Evolutionary conservation across 2,797 vertebrate genomes (phyloP).

Genomic region (Chaunax sp.): DNA sequence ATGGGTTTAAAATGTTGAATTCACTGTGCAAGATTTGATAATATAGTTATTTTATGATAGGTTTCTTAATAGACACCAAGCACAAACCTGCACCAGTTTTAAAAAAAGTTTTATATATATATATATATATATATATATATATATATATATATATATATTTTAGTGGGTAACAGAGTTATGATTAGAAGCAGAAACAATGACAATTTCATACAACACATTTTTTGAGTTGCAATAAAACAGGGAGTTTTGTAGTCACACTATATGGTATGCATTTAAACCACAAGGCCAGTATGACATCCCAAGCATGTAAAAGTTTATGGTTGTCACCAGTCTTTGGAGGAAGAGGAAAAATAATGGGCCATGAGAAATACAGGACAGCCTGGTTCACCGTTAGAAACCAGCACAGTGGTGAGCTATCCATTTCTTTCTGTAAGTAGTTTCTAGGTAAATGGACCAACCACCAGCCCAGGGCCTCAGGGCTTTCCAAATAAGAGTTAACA

Average conservation of each 20-base stretch:
- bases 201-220: background rate
- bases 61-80: background rate
- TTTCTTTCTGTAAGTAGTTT: slow-evolving; percentile 22
- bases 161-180: background rate
- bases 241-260: background rate
- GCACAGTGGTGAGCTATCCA: slow-evolving; percentile 13
- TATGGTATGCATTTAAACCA: background rate
- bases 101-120: too few species aligned
- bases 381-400: slow-evolving; percentile 50
- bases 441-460: slow-evolving; percentile 44
- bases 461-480: background rate
- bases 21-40: background rate
- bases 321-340: background rate
- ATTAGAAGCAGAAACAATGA: background rate
- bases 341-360: background rate
- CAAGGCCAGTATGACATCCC: background rate
- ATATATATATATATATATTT: background rate
- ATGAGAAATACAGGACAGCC: slow-evolving; percentile 30
- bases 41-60: background rate
- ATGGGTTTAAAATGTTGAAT: too few species aligned
- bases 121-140: too few species aligned
- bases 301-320: background rate
- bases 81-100: too few species aligned
- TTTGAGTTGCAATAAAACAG: rapidly evolving
- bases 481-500: slow-evolving; percentile 7